phyloP scores from a whole-genome alignment of 2,797 vertebrate genomes.

The Semaprochilodus insignis region DNA sequence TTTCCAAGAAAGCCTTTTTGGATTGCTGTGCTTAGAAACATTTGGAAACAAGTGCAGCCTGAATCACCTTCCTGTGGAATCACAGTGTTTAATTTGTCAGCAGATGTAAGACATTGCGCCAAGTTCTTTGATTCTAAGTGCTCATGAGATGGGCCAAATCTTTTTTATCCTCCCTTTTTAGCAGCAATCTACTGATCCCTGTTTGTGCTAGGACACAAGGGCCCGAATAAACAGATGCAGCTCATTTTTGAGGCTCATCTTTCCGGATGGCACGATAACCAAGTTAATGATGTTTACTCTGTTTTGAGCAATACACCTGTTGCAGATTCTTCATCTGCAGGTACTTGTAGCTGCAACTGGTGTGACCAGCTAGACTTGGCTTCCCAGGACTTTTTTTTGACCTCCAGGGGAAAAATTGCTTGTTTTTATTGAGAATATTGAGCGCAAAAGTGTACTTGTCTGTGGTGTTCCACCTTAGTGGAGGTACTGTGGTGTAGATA shows the following conservation, averaged over 20 bases:
- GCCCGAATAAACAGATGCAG: constrained; percentile 75
- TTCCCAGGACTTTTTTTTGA: constrained; percentile 51
- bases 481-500: too few relatives aligned
- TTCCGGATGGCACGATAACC: constrained; percentile 53
- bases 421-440: neutral
- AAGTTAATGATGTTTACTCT: constrained; percentile 73
- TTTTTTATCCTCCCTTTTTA: constrained; percentile 63
- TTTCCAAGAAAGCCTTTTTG: constrained; percentile 22
- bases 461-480: neutral
- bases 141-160: constrained; percentile 66
- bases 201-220: constrained; percentile 63
- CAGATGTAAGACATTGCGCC: constrained; percentile 67
- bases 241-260: constrained; percentile 65
- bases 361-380: constrained; percentile 42
- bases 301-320: constrained; percentile 57
- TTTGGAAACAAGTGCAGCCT: neutral
- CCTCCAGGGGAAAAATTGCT: constrained; percentile 22
- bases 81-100: constrained; percentile 58
- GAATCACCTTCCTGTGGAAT: constrained; percentile 27
- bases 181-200: constrained; percentile 69
- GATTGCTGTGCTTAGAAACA: constrained; percentile 1
- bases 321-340: constrained; percentile 57
- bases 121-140: constrained; percentile 73
- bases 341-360: constrained; percentile 35
- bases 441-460: neutral